A percentile compares a stretch with the other conserved stretches of the same genome.
phyloP scores from a whole-genome alignment of 2,797 vertebrate genomes.

The Falco concolor region DNA sequence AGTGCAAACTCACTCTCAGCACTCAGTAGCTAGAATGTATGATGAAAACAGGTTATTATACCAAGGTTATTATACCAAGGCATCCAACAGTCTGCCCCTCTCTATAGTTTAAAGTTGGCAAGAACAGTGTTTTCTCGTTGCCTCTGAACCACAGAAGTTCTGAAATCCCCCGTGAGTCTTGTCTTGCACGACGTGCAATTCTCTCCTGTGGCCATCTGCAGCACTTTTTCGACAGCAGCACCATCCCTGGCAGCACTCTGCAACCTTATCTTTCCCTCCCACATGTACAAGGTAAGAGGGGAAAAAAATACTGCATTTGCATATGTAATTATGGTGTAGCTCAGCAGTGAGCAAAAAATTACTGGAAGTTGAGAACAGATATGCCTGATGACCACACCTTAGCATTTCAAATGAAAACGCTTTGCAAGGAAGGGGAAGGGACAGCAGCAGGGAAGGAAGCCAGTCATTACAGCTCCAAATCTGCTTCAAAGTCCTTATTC shows the following conservation, averaged over 20 bases:
- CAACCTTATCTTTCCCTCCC: conserved; percentile 46
- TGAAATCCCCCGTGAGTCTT: neutral
- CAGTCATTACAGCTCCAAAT: conserved; percentile 31
- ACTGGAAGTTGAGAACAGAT: conserved; percentile 65
- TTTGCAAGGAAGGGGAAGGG: conserved; percentile 61
- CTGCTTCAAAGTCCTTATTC: conserved; percentile 32
- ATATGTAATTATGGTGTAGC: conserved; percentile 37
- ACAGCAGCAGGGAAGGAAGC: conserved; percentile 61
- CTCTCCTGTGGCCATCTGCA: neutral
- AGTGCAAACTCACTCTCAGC: neutral
- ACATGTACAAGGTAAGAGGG: conserved; percentile 31
- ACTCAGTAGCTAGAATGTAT: neutral
- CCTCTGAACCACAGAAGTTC: neutral
- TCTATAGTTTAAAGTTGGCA: neutral
- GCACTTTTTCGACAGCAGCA: neutral
- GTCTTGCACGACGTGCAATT: neutral
- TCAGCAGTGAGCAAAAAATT: conserved; percentile 53
- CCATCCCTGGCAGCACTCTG: neutral
- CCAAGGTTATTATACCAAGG: neutral
- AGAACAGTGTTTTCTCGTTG: neutral
- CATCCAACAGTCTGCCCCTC: neutral
- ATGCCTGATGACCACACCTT: conserved; percentile 53
- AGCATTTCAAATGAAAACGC: conserved; percentile 44
- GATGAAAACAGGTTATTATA: neutral
- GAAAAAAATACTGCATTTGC: conserved; percentile 10